A percentile compares a stretch with the other conserved stretches of the same genome.
phyloP scores from a whole-genome alignment of 2,888 invertebrate genomes.

The Oasisia sp. region DNA sequence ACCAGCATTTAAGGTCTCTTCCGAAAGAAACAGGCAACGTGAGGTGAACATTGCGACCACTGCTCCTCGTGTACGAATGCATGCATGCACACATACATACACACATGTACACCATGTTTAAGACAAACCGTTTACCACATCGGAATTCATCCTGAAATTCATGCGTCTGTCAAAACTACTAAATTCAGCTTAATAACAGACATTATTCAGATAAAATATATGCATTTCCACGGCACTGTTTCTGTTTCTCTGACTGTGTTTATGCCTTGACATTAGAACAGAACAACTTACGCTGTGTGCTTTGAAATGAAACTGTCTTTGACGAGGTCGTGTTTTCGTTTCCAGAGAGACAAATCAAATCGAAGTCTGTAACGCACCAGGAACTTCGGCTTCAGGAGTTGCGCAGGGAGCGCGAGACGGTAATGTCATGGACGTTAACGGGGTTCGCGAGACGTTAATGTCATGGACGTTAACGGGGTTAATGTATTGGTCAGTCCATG shows the following conservation, averaged over 20 bases:
- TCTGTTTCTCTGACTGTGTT: no score
- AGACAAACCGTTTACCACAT: not conserved
- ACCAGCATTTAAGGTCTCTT: no score
- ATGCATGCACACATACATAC: no score
- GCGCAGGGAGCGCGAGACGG: slow-evolving; percentile 42
- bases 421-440: slow-evolving; percentile 20
- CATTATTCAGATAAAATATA: not conserved
- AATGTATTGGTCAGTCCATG: not conserved
- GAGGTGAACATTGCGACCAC: no score
- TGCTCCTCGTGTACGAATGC: no score
- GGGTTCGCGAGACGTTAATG: slow-evolving; percentile 36
- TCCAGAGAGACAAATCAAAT: slow-evolving; percentile 35
- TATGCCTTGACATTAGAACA: no score
- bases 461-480: not conserved
- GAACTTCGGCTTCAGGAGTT: slow-evolving; percentile 37
- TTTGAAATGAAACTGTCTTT: not conserved
- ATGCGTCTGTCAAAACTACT: not conserved
- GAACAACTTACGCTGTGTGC: no score
- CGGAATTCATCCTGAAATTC: no score
- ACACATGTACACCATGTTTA: not conserved
- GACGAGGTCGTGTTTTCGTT: slow-evolving; percentile 20
- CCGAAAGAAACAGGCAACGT: no score
- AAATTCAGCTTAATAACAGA: not conserved
- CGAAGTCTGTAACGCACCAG: slow-evolving; percentile 33
- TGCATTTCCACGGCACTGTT: not conserved